Conservation (phyloP, 2,113 vertebrate genomes). For the Catharus bicknelli region DNA sequence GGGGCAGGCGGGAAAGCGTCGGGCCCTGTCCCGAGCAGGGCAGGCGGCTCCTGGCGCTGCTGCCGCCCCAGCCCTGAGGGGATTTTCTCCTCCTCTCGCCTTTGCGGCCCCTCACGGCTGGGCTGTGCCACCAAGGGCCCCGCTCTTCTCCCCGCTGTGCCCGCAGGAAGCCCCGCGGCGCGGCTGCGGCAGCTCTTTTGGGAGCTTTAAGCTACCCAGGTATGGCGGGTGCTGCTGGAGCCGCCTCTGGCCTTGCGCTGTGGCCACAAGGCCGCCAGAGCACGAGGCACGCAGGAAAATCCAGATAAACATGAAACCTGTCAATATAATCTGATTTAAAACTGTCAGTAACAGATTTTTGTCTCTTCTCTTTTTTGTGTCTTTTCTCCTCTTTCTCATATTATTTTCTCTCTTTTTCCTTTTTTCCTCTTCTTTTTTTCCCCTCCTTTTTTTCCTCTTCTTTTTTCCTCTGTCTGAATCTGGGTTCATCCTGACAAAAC, state of each 20-base stretch:
- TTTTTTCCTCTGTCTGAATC: too few species aligned
- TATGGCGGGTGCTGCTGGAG: accelerated
- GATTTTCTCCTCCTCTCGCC: accelerated
- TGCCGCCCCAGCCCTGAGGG: accelerated
- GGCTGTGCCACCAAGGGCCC: not conserved
- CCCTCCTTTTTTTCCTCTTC: too few species aligned
- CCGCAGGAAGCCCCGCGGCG: accelerated
- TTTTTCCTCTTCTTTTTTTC: too few species aligned
- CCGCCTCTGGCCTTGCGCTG: not conserved
- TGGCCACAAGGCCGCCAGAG: too few species aligned
- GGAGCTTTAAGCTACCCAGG: accelerated
- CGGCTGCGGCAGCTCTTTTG: accelerated
- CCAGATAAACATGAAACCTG: not conserved
- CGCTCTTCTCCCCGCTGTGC: accelerated
- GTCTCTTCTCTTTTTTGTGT: too few species aligned
- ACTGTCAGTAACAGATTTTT: not conserved
- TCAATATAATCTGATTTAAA: not conserved
- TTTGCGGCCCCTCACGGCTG: accelerated
- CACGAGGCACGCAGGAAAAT: not conserved
- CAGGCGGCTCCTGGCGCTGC: not conserved
- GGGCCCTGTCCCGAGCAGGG: accelerated
- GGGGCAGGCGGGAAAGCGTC: not conserved
- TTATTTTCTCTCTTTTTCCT: accelerated
- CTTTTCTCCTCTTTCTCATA: too few species aligned
- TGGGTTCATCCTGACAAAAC: not conserved